phyloP scores from a whole-genome alignment of 2,888 invertebrate genomes.

The Dusona sp. region DNA sequence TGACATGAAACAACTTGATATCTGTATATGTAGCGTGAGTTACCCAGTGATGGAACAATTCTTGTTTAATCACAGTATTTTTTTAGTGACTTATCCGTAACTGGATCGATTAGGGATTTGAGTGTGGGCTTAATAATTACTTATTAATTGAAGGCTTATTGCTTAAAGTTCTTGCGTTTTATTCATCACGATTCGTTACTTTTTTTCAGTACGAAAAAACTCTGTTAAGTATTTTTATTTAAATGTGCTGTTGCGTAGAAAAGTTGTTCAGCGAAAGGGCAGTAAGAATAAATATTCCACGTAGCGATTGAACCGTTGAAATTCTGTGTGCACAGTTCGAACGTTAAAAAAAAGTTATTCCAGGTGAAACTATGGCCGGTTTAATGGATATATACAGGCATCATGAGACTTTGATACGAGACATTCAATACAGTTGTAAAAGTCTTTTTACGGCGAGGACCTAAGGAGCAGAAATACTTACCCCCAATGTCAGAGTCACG shows the following conservation, averaged over 20 bases:
- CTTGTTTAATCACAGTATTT: background rate
- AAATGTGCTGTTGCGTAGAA: background rate
- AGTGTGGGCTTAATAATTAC: background rate
- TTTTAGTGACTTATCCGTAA: background rate
- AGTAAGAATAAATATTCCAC: background rate
- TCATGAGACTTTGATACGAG: slow-evolving; percentile 14
- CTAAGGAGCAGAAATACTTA: slow-evolving; percentile 30
- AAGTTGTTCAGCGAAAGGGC: background rate
- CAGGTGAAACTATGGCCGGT: background rate
- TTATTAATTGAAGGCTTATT: background rate
- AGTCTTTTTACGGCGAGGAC: background rate
- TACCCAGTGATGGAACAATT: background rate
- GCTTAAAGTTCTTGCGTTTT: background rate
- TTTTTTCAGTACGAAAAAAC: background rate
- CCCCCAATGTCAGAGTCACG: slow-evolving; percentile 52
- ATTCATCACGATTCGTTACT: background rate
- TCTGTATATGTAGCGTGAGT: background rate
- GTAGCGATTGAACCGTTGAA: slow-evolving; percentile 1
- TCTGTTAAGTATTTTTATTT: background rate
- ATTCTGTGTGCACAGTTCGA: background rate
- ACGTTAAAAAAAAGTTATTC: slow-evolving; percentile 5
- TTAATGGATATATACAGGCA: slow-evolving; percentile 22
- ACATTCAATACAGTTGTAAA: slow-evolving; percentile 37
- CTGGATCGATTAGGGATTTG: background rate
- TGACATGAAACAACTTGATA: slow-evolving; percentile 32